Percentiles rank a stretch among this genome's conserved stretches.
Conservation (phyloP, 1,140 invertebrate genomes). For the Dufourea novaeangliae region DNA sequence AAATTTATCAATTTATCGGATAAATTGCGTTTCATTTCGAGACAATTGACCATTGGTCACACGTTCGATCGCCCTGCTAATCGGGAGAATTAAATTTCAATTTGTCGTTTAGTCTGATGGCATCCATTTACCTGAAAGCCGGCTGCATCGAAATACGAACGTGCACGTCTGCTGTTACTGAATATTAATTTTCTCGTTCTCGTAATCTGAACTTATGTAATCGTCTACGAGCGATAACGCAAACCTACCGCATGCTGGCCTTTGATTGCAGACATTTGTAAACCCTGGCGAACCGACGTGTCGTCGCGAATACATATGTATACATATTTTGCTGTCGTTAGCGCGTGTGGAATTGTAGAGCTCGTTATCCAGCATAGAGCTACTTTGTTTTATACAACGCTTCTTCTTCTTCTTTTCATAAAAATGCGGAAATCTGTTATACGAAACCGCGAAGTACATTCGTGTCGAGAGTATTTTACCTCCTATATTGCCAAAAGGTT, state of each 20-base stretch:
- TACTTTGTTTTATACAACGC: no score
- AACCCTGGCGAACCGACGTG: not conserved
- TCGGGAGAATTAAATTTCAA: not conserved
- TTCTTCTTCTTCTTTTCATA: no score
- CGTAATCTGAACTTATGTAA: constrained; percentile 43
- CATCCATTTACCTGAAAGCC: not conserved
- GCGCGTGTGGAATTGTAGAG: not conserved
- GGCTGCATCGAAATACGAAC: not conserved
- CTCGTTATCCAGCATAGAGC: not conserved
- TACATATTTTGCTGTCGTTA: not conserved
- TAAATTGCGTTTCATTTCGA: no score
- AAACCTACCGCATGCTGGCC: constrained; percentile 5
- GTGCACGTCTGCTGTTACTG: not conserved
- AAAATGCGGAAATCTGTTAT: no score
- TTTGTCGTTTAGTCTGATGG: not conserved
- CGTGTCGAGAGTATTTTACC: no score
- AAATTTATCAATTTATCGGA: no score
- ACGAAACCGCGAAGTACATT: no score
- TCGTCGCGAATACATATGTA: not conserved
- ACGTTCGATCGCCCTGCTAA: not conserved
- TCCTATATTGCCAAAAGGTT: no score
- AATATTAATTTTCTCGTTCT: constrained; percentile 38
- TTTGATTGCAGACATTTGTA: constrained; percentile 35
- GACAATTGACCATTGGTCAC: no score
- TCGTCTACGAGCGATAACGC: constrained; percentile 34